Percentiles rank a stretch among this genome's conserved stretches.
phyloP scores from a whole-genome alignment of 1,140 invertebrate species.

The Sesamia nonagrioides region DNA sequence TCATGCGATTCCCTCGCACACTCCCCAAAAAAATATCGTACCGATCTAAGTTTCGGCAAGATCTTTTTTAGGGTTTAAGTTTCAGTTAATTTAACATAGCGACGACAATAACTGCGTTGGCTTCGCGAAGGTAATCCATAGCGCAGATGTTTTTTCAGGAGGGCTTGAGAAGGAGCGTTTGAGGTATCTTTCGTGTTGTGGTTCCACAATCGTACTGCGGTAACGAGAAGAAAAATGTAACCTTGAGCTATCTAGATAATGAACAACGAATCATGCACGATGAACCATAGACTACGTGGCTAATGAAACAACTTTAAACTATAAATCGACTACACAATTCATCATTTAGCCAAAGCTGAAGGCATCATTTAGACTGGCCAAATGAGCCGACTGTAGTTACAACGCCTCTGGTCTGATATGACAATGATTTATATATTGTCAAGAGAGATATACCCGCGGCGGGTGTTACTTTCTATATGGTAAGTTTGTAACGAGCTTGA shows the following conservation, averaged over 20 bases:
- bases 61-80: too few species aligned
- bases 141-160: too few species aligned
- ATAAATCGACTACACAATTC: conserved; percentile 38
- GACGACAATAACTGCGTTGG: too few species aligned
- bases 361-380: conserved; percentile 55
- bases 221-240: background rate
- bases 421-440: conserved; percentile 64
- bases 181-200: too few species aligned
- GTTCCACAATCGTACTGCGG: too few species aligned
- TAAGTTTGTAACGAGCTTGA: conserved; percentile 51
- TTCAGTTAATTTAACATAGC: too few species aligned
- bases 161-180: too few species aligned
- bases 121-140: too few species aligned
- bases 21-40: too few species aligned
- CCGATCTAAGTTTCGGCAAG: too few species aligned
- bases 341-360: conserved; percentile 29
- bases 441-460: conserved; percentile 27
- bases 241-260: background rate
- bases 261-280: background rate
- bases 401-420: conserved; percentile 58
- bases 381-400: conserved; percentile 51
- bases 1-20: too few species aligned
- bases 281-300: background rate
- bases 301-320: conserved; percentile 42
- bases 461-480: conserved; percentile 54